phyloP scores from a whole-genome alignment of 92 coral and sea anemone species.

The Galaxea fascicularis region DNA sequence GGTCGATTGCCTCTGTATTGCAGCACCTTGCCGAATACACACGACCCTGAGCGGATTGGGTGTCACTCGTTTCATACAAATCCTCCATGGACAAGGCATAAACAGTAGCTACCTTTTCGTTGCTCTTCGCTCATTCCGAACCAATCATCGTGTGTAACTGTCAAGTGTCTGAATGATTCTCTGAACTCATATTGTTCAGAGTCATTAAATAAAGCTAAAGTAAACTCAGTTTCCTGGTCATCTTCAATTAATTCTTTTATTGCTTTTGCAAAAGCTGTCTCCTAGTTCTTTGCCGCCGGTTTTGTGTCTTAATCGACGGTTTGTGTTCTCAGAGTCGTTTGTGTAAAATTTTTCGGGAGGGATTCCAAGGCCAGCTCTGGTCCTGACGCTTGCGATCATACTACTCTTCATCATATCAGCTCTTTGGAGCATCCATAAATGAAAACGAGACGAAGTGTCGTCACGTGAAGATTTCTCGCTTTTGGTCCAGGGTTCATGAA shows the following conservation, averaged over 20 bases:
- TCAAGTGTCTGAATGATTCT: conserved; percentile 26
- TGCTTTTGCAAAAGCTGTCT: conserved; percentile 35
- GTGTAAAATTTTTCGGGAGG: conserved; percentile 52
- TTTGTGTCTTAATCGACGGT: conserved; percentile 54
- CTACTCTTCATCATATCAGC: conserved; percentile 60
- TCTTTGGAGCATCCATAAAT: conserved; percentile 33
- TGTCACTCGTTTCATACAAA: conserved; percentile 26
- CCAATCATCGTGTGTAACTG: conserved; percentile 17
- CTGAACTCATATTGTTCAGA: conserved; percentile 31
- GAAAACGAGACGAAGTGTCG: background rate
- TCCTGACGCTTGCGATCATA: conserved; percentile 55
- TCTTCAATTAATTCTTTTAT: conserved; percentile 52
- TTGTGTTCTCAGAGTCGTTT: conserved; percentile 60
- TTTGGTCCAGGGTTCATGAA: too few relatives aligned
- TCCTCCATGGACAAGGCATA: conserved; percentile 25
- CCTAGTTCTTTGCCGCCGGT: conserved; percentile 47
- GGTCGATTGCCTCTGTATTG: background rate
- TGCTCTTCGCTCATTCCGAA: conserved; percentile 27
- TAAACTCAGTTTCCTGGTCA: conserved; percentile 38
- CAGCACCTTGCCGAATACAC: background rate
- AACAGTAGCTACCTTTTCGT: conserved; percentile 1
- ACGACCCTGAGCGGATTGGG: background rate
- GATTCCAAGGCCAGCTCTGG: conserved; percentile 55
- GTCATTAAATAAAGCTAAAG: conserved; percentile 19
- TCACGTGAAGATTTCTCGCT: too few relatives aligned